These are phyloP conservation scores for Rhizomys pruinosus DNA, from an alignment of 2,113 vertebrate genomes.

Conservation along the genomic window DNA sequence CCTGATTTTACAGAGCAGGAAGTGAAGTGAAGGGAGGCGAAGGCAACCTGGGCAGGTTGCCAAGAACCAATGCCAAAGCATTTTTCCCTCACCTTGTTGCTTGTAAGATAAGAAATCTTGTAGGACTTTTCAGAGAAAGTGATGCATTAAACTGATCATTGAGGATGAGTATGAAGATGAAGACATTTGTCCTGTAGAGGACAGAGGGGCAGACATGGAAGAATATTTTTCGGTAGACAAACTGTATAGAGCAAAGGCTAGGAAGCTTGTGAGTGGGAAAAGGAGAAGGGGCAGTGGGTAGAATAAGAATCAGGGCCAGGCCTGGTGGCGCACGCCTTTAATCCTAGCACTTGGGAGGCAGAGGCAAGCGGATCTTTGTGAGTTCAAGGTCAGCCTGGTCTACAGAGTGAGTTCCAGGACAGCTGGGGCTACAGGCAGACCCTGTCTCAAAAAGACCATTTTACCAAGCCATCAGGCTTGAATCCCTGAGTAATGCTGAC, in stretches of 20 bases:
- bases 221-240: not conserved
- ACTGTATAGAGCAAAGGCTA: not conserved
- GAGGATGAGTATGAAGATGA: slow-evolving; percentile 28
- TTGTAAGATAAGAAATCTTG: not conserved
- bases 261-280: slow-evolving; percentile 1
- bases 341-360: too few relatives aligned
- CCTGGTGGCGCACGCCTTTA: too few relatives aligned
- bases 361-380: too few relatives aligned
- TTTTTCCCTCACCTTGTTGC: not conserved
- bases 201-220: not conserved
- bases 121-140: slow-evolving; percentile 35
- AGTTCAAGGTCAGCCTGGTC: too few relatives aligned
- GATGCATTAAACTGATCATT: not conserved
- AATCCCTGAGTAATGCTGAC: slow-evolving; percentile 34
- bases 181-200: slow-evolving; percentile 5
- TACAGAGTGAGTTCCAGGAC: too few relatives aligned
- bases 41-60: not conserved
- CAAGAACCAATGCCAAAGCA: not conserved
- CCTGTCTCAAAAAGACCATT: slow-evolving; percentile 65
- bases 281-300: not conserved
- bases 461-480: slow-evolving; percentile 24
- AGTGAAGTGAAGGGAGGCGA: not conserved
- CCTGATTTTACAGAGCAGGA: not conserved
- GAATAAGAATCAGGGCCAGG: too few relatives aligned
- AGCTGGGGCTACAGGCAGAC: too few relatives aligned